Evolutionary conservation across 2,888 invertebrate species (phyloP).

Genomic region (Drosophila setosimentum): DNA sequence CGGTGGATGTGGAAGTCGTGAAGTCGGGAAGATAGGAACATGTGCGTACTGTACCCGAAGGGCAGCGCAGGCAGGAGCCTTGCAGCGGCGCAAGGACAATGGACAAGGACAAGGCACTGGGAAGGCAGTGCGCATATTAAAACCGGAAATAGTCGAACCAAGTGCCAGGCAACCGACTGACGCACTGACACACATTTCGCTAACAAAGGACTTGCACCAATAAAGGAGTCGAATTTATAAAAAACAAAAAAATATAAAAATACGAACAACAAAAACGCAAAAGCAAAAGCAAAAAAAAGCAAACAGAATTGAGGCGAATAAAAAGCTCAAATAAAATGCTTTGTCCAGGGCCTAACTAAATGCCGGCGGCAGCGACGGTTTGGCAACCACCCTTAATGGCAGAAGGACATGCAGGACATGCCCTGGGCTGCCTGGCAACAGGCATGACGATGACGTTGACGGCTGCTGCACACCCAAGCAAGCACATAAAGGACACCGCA

Average conservation of each 20-base stretch:
- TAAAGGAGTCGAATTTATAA: conserved; percentile 54
- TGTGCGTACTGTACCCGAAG: conserved; percentile 72
- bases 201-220: conserved; percentile 68
- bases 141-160: conserved; percentile 81
- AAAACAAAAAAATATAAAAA: conserved; percentile 25
- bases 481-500: conserved; percentile 55
- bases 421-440: conserved; percentile 68
- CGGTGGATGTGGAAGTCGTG: conserved; percentile 21
- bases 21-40: conserved; percentile 42
- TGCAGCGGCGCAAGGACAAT: conserved; percentile 47
- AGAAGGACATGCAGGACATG: conserved; percentile 76
- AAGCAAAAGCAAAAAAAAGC: conserved; percentile 34
- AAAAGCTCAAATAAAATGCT: conserved; percentile 80
- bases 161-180: conserved; percentile 79
- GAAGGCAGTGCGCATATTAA: conserved; percentile 75
- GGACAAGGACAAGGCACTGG: conserved; percentile 4
- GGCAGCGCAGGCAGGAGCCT: conserved; percentile 21
- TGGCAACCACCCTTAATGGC: conserved; percentile 74
- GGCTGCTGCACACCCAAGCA: conserved; percentile 61
- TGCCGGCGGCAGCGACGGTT: conserved; percentile 56
- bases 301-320: conserved; percentile 68
- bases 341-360: conserved; percentile 78
- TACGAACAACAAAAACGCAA: conserved; percentile 5
- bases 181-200: conserved; percentile 79
- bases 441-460: conserved; percentile 59